A percentile compares a stretch with the other conserved stretches of the same genome.
phyloP scores from a whole-genome alignment of 2,888 invertebrate species.

The Drosophila cognata region DNA sequence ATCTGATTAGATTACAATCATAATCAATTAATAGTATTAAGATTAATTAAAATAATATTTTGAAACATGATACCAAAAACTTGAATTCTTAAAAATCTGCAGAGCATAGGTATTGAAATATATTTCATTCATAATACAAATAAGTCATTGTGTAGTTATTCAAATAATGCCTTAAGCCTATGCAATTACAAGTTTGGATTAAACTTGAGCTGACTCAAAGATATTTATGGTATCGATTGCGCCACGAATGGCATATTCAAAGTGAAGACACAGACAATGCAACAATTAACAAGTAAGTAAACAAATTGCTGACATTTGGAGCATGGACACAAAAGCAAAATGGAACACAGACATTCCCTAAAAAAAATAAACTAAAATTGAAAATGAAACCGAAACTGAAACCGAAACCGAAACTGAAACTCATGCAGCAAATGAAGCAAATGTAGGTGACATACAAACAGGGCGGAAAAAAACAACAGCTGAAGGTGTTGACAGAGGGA shows the following conservation, averaged over 20 bases:
- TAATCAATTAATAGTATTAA: background rate
- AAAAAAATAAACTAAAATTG: constrained; percentile 22
- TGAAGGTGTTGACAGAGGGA: constrained; percentile 59
- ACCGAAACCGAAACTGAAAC: constrained; percentile 56
- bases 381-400: constrained; percentile 10
- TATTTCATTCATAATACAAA: background rate
- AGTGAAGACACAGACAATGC: constrained; percentile 41
- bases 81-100: background rate
- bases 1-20: background rate
- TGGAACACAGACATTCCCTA: constrained; percentile 54
- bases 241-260: constrained; percentile 24
- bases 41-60: background rate
- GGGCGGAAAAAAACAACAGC: constrained; percentile 18
- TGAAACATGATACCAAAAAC: background rate
- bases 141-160: background rate
- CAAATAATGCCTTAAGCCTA: background rate
- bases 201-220: constrained; percentile 23
- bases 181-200: constrained; percentile 23
- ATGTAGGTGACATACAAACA: constrained; percentile 68
- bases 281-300: constrained; percentile 50
- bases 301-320: constrained; percentile 57
- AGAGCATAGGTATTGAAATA: background rate
- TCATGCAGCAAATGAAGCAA: constrained; percentile 76
- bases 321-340: constrained; percentile 52
- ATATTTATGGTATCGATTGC: constrained; percentile 29